Evolutionary conservation across 2,888 invertebrate species (phyloP).

Genomic region (Belgica antarctica): DNA sequence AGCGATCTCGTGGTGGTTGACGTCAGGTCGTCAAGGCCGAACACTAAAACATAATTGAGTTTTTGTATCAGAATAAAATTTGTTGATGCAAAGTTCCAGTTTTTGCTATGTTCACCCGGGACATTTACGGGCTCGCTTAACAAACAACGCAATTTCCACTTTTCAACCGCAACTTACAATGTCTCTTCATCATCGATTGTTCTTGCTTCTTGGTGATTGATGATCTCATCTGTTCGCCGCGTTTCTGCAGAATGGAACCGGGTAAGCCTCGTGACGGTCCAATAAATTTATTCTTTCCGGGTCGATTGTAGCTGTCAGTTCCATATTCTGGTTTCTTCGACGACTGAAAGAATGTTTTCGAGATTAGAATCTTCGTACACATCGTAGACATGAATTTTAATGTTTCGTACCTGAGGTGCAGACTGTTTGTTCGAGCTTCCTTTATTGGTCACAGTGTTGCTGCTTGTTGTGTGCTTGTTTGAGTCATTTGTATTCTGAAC

Average conservation of each 20-base stretch:
- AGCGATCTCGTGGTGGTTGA: constrained; percentile 75
- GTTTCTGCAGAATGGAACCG: constrained; percentile 47
- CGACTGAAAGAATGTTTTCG: constrained; percentile 41
- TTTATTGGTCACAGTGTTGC: constrained; percentile 42
- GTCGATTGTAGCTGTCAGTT: constrained; percentile 56
- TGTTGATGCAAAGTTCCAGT: too few relatives aligned
- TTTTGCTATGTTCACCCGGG: too few relatives aligned
- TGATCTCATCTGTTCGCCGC: constrained; percentile 43
- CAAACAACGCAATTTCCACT: too few relatives aligned
- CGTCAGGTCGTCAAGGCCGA: constrained; percentile 72
- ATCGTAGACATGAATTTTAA: constrained; percentile 14
- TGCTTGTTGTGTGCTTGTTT: constrained; percentile 21
- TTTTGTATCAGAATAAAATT: constrained; percentile 32
- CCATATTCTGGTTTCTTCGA: constrained; percentile 58
- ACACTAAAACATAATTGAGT: constrained; percentile 64
- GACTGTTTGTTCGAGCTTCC: constrained; percentile 35
- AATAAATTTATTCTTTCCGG: constrained; percentile 50
- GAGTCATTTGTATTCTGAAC: constrained; percentile 45
- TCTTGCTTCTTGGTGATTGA: constrained; percentile 46
- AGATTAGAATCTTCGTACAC: background rate
- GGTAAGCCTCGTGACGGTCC: constrained; percentile 48
- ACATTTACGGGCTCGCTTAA: too few relatives aligned
- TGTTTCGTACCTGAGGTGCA: constrained; percentile 33
- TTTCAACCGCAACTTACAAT: too few relatives aligned
- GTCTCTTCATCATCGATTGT: constrained; percentile 47